These are phyloP conservation scores for Myotis findleyi DNA, from an alignment of 2,797 vertebrate genomes.

Conservation along the genomic window DNA sequence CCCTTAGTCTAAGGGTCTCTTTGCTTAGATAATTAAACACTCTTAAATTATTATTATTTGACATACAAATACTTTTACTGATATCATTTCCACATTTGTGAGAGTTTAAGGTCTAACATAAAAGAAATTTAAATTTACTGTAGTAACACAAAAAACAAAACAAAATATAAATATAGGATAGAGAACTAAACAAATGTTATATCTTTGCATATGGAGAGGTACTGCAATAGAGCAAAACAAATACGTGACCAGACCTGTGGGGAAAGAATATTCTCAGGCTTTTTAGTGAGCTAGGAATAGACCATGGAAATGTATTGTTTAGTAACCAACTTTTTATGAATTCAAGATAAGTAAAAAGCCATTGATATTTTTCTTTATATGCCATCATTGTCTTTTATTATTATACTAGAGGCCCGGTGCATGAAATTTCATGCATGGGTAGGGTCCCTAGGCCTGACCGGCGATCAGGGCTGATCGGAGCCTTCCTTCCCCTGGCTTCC, in stretches of 20 bases:
- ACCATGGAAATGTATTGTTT: neutral
- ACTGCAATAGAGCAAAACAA: neutral
- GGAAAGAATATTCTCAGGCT: neutral
- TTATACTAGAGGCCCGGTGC: neutral
- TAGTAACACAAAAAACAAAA: neutral
- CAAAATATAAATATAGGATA: neutral
- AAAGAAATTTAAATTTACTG: neutral
- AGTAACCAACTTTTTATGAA: neutral
- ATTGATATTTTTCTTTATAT: neutral
- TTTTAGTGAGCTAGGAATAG: neutral
- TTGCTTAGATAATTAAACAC: neutral
- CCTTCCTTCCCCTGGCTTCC: no score
- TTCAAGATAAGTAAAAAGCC: neutral
- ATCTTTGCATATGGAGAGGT: neutral
- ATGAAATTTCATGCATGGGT: no score
- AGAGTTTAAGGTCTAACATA: neutral
- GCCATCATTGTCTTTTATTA: neutral
- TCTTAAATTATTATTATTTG: neutral
- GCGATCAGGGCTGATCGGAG: no score
- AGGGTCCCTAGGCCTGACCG: no score
- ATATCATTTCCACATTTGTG: neutral
- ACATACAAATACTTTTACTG: neutral
- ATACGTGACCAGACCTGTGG: neutral
- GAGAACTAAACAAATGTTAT: neutral
- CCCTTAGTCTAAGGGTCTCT: neutral